phyloP scores from a whole-genome alignment of 2,113 vertebrate genomes.

The Hypomesus transpacificus region DNA sequence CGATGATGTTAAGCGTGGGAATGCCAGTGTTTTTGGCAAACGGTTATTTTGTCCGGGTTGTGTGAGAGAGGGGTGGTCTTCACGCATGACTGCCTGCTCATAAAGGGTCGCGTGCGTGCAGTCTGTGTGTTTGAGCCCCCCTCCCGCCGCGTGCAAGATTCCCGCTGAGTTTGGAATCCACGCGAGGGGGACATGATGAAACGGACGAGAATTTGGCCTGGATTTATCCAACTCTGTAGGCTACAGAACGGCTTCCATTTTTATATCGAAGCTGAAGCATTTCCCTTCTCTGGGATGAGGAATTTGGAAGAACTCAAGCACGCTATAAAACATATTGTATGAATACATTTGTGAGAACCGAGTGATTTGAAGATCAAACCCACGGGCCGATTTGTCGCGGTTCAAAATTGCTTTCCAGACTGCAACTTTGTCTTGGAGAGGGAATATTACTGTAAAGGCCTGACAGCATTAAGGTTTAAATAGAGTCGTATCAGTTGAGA shows the following conservation, averaged over 20 bases:
- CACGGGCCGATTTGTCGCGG: too few relatives aligned
- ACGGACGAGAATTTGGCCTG: slow-evolving; percentile 1
- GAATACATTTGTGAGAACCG: too few relatives aligned
- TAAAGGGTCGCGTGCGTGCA: slow-evolving; percentile 35
- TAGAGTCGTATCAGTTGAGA: not conserved
- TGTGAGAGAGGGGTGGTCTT: slow-evolving; percentile 17
- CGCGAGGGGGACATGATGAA: slow-evolving; percentile 1
- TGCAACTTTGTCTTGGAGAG: not conserved
- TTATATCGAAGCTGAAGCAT: not conserved
- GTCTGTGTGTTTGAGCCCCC: slow-evolving; percentile 16
- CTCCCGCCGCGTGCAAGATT: slow-evolving; percentile 9
- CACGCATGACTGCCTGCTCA: slow-evolving; percentile 23
- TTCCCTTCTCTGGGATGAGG: not conserved
- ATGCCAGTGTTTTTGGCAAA: slow-evolving; percentile 9
- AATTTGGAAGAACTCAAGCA: too few relatives aligned
- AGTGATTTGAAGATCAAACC: too few relatives aligned
- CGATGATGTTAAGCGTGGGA: slow-evolving; percentile 1
- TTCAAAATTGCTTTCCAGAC: too few relatives aligned
- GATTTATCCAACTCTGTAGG: not conserved
- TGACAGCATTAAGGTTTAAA: not conserved
- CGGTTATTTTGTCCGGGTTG: slow-evolving; percentile 10
- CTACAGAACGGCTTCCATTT: not conserved
- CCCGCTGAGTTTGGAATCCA: slow-evolving; percentile 7
- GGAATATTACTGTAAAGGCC: not conserved
- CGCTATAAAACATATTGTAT: too few relatives aligned